phyloP scores from a whole-genome alignment of 1,140 invertebrate genomes.

The Nymphalis io region DNA sequence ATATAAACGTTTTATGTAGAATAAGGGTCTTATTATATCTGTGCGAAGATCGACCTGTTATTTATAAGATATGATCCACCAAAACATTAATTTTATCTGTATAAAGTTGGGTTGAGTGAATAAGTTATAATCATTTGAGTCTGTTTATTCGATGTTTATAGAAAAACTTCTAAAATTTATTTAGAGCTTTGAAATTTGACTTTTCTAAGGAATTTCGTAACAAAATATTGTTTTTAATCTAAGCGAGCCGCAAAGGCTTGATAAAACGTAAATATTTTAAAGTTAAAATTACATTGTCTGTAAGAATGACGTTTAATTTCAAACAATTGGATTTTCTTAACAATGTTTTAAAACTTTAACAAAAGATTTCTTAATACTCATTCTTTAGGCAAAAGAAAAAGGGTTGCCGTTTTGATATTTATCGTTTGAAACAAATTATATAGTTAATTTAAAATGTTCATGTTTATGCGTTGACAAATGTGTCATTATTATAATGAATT shows the following conservation, averaged over 20 bases:
- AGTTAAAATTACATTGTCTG: not conserved
- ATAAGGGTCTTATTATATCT: too few species aligned
- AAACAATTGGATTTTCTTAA: conserved; percentile 1
- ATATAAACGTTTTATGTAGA: too few species aligned
- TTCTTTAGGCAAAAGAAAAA: not conserved
- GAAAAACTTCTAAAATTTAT: too few species aligned
- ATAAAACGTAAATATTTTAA: conserved; percentile 1
- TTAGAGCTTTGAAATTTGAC: too few species aligned
- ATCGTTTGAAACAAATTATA: not conserved
- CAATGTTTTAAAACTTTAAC: conserved; percentile 8
- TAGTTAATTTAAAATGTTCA: not conserved
- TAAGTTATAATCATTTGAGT: too few species aligned
- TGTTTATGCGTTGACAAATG: not conserved
- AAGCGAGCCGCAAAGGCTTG: not conserved
- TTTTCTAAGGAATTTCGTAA: too few species aligned
- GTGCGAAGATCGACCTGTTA: too few species aligned
- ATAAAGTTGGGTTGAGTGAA: too few species aligned
- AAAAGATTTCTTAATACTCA: conserved; percentile 3
- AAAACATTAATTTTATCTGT: too few species aligned
- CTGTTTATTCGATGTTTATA: too few species aligned
- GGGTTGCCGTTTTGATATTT: not conserved
- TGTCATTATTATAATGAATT: not conserved
- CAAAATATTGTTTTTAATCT: not conserved
- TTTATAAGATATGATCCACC: too few species aligned
- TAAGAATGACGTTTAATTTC: conserved; percentile 3